These are phyloP conservation scores for Pampus argenteus DNA, from an alignment of 2,797 vertebrate species.

Conservation along the genomic window DNA sequence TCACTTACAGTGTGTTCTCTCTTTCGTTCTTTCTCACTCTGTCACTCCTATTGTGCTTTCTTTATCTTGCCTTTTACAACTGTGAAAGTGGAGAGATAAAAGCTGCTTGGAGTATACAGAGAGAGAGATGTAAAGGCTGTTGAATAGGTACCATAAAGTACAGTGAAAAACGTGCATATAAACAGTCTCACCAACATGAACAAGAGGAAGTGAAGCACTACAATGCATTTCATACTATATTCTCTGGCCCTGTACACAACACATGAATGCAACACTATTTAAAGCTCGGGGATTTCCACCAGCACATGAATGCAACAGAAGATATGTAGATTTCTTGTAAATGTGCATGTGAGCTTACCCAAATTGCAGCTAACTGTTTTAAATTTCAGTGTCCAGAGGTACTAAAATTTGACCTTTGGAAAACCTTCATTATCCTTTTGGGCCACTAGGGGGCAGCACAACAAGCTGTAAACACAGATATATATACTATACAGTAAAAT, in stretches of 20 bases:
- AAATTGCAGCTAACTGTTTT: not conserved
- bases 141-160: conserved; percentile 31
- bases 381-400: not conserved
- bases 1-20: conserved; percentile 68
- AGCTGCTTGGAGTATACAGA: conserved; percentile 42
- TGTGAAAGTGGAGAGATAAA: conserved; percentile 48
- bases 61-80: conserved; percentile 41
- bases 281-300: not conserved
- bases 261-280: conserved; percentile 10
- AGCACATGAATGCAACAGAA: conserved; percentile 11
- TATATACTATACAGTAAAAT: not conserved
- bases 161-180: conserved; percentile 24
- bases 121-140: conserved; percentile 43
- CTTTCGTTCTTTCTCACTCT: conserved; percentile 38
- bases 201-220: too few relatives aligned
- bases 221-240: too few relatives aligned
- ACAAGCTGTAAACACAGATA: not conserved
- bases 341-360: not conserved
- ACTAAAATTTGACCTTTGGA: not conserved
- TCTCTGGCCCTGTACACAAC: not conserved
- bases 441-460: conserved; percentile 35
- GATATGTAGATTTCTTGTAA: not conserved
- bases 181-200: conserved; percentile 13
- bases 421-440: not conserved
- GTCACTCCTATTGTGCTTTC: conserved; percentile 30